A percentile compares a stretch with the other conserved stretches of the same genome.
phyloP scores from a whole-genome alignment of 2,797 vertebrate species.

The Micromesistius poutassou region DNA sequence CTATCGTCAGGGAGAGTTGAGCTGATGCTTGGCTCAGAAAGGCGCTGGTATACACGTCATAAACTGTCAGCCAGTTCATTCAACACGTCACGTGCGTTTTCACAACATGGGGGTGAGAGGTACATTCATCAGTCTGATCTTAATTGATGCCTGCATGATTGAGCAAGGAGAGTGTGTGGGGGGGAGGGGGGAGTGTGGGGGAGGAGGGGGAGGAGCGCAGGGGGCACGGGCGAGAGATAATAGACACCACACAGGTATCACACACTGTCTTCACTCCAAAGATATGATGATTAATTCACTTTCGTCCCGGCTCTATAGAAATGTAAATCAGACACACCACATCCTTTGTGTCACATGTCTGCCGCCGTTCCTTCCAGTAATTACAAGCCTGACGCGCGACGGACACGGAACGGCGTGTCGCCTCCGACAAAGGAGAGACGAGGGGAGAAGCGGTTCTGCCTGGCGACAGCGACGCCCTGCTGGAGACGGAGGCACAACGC shows the following conservation, averaged over 20 bases:
- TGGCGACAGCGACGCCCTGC: slow-evolving; percentile 9
- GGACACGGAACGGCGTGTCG: slow-evolving; percentile 18
- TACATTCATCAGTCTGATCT: slow-evolving; percentile 58
- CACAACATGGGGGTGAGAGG: slow-evolving; percentile 49
- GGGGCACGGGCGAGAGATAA: slow-evolving; percentile 59
- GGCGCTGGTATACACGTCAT: slow-evolving; percentile 41
- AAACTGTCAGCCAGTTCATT: slow-evolving; percentile 46
- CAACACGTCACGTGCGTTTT: slow-evolving; percentile 40
- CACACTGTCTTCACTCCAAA: slow-evolving; percentile 39
- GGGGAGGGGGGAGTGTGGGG: background rate
- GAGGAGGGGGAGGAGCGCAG: background rate
- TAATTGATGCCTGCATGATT: slow-evolving; percentile 70
- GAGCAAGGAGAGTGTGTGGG: slow-evolving; percentile 37
- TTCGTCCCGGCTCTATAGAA: slow-evolving; percentile 52
- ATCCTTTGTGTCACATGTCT: slow-evolving; percentile 52
- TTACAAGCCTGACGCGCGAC: slow-evolving; percentile 35
- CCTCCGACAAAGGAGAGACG: background rate
- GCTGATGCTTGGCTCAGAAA: slow-evolving; percentile 38
- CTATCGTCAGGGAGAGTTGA: slow-evolving; percentile 33
- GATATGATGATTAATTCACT: slow-evolving; percentile 65
- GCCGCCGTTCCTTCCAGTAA: slow-evolving; percentile 39
- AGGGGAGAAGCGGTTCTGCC: slow-evolving; percentile 28
- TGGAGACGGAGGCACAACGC: slow-evolving; percentile 33
- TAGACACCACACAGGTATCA: slow-evolving; percentile 63
- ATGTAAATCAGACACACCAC: slow-evolving; percentile 55